Percentiles rank a stretch among this genome's conserved stretches.
phyloP scores from a whole-genome alignment of 1,140 invertebrate species.

The Sarcophaga bullata region DNA sequence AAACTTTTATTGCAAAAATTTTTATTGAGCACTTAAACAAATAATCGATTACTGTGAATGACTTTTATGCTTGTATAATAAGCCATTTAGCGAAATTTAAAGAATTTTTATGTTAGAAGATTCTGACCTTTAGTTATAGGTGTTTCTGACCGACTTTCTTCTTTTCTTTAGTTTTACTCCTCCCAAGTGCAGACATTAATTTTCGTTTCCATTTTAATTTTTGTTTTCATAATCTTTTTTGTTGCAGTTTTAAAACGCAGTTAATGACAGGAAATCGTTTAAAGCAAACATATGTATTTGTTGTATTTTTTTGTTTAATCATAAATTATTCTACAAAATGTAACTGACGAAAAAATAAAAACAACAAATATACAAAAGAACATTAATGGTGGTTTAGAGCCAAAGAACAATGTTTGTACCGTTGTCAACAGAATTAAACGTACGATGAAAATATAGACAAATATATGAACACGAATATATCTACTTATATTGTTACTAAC shows the following conservation, averaged over 20 bases:
- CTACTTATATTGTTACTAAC: too few relatives aligned
- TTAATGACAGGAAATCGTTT: conserved; percentile 23
- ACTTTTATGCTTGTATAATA: too few relatives aligned
- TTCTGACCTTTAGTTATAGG: background rate
- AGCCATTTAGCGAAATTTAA: background rate
- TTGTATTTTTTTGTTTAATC: background rate
- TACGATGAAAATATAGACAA: background rate
- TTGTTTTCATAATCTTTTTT: background rate
- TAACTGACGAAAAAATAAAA: background rate
- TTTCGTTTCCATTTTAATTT: background rate
- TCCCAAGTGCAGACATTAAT: too few relatives aligned
- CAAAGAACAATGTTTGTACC: background rate
- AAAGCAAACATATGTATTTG: background rate
- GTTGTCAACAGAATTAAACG: background rate
- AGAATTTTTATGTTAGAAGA: background rate
- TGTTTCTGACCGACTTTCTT: too few relatives aligned
- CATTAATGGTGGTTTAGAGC: background rate
- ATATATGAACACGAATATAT: too few relatives aligned
- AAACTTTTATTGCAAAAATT: too few relatives aligned
- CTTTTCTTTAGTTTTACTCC: too few relatives aligned
- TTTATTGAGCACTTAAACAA: too few relatives aligned
- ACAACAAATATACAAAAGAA: background rate
- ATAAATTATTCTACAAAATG: conserved; percentile 22
- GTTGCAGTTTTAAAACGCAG: background rate
- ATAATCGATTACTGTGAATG: too few relatives aligned